These are phyloP conservation scores for Diceros bicornis DNA, from an alignment of 2,797 vertebrate genomes.

Conservation along the genomic window DNA sequence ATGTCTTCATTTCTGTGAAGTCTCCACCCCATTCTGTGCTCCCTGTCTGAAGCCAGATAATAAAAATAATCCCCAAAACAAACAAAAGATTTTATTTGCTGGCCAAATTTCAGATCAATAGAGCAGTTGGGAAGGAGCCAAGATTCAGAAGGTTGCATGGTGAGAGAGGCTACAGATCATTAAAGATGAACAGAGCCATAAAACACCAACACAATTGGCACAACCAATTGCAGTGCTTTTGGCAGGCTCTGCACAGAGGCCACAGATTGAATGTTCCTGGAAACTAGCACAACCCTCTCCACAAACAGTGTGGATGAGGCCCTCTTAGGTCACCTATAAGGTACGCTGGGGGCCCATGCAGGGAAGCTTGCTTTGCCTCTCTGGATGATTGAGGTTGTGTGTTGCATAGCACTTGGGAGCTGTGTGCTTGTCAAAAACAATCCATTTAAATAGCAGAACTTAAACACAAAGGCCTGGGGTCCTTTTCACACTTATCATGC, in stretches of 20 bases:
- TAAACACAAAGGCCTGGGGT: background rate
- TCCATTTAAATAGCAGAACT: background rate
- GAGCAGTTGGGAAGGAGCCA: slow-evolving; percentile 76
- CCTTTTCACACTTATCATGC: background rate
- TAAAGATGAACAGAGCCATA: slow-evolving; percentile 75
- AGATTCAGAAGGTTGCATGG: slow-evolving; percentile 62
- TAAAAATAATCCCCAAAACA: slow-evolving; percentile 80
- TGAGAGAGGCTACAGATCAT: slow-evolving; percentile 77
- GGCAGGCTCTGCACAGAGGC: slow-evolving; percentile 46
- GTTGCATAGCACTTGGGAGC: background rate
- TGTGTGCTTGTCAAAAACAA: background rate
- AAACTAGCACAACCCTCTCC: background rate
- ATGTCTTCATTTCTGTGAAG: slow-evolving; percentile 71
- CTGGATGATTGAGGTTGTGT: background rate
- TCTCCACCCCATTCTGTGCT: slow-evolving; percentile 53
- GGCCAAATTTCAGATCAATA: slow-evolving; percentile 83
- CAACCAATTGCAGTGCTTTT: background rate
- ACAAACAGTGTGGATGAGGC: background rate
- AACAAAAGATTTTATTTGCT: slow-evolving; percentile 76
- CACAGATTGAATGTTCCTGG: slow-evolving; percentile 22
- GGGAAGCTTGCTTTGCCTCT: background rate
- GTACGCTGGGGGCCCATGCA: rapidly evolving
- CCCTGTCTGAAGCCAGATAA: slow-evolving; percentile 77
- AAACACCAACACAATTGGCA: slow-evolving; percentile 72
- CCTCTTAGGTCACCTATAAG: background rate